These are phyloP conservation scores for Vespertilio murinus DNA, from an alignment of 2,797 vertebrate genomes.

Conservation along the genomic window DNA sequence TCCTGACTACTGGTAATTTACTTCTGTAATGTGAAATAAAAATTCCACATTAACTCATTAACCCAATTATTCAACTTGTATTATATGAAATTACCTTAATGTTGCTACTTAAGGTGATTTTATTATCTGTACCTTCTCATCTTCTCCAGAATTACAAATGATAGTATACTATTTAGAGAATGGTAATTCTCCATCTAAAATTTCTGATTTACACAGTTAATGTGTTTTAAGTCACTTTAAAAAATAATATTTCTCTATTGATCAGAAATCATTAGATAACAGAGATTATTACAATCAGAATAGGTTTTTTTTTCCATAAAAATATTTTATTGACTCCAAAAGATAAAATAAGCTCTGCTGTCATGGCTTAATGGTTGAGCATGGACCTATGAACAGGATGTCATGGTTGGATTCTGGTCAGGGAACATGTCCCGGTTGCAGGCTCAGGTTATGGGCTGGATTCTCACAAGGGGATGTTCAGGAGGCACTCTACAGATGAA, in stretches of 20 bases:
- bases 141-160: not conserved
- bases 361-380: too few species aligned
- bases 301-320: not conserved
- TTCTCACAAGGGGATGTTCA: too few species aligned
- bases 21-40: slow-evolving; percentile 48
- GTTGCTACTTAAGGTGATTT: slow-evolving; percentile 15
- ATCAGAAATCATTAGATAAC: too few species aligned
- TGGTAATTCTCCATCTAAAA: not conserved
- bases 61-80: not conserved
- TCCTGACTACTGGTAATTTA: not conserved
- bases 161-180: not conserved
- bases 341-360: not conserved
- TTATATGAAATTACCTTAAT: slow-evolving; percentile 17
- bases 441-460: too few species aligned
- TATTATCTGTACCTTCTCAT: not conserved
- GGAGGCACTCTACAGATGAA: too few species aligned
- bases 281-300: not conserved
- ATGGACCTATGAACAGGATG: too few species aligned
- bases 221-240: not conserved
- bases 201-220: not conserved
- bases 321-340: not conserved
- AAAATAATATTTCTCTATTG: not conserved
- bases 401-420: too few species aligned
- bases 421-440: too few species aligned
- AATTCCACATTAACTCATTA: not conserved